Base-by-base conservation (phyloP, 1,140 invertebrate genomes). In the Drosophila ohnishii region DNA sequence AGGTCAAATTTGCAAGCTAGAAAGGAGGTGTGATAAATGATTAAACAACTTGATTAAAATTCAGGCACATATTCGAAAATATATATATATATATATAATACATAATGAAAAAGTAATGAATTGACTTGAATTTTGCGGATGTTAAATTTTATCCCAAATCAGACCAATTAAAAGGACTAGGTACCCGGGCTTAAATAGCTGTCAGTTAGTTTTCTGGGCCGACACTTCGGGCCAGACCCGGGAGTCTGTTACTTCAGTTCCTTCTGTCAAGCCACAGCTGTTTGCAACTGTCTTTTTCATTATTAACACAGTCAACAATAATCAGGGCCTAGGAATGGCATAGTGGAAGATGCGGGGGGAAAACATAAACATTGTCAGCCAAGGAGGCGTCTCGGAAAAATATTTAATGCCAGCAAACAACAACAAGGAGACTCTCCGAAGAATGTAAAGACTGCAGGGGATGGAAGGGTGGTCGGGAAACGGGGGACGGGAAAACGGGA, bases 341-440 rank as follows among this genome's bases (percentile, higher is more conserved):
- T 35, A 22, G 58, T 44, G 53, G 37, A 39, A 11, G 57, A 28
- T 72, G 62, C 50, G 57, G 69, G 73, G 67, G 53, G 61, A 77
- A 77, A 85, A 82, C 82, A 85, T 86, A 86, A 67, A 58, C 63
- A 71, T 72, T 71, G 69, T 71, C 65, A 72, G 69, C 66, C 63
- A 57, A 85, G 70, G 64, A 87, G 83, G 72, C 83, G 71, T 82
- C 78, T 69, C 78, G 82, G 81, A 67, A 87, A 87, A 87, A 87
- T 87, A 87, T 87, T 87, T 87, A 87, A 87, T 87, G 83, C 80
- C 83, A 71, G 80, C 84, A 87, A 87, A 87, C 79, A 87, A 75
- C 76, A 69, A 72, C 65, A 57, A 61, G 65, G 44, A 71, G 48
- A 35, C 71, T 59, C 37, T 45, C 8, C 34, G 58, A 78, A 58